Percentiles rank a stretch among this genome's conserved stretches.
Evolutionary conservation across 2,888 invertebrate genomes (phyloP).

Genomic region (Julus scandinavius): DNA sequence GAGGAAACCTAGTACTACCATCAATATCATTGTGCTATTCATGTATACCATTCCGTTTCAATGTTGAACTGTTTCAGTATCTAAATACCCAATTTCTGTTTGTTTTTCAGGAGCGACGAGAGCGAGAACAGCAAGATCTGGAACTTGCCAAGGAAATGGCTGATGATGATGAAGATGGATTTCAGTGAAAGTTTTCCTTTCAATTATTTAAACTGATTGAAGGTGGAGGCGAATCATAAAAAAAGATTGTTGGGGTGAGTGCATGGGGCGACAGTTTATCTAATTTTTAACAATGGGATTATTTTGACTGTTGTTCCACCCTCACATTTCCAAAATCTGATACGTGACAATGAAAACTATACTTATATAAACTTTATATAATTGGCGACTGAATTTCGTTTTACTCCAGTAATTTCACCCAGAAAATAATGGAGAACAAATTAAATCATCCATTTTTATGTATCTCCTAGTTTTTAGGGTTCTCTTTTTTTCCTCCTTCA

Average conservation of each 20-base stretch:
- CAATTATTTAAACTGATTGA: not conserved
- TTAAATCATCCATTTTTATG: not conserved
- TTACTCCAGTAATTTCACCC: not conserved
- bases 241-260: slow-evolving; percentile 1
- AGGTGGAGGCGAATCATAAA: not conserved
- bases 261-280: slow-evolving; percentile 6
- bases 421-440: not conserved
- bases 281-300: not conserved
- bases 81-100: slow-evolving; percentile 36
- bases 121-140: slow-evolving; percentile 96
- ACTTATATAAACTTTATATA: not conserved
- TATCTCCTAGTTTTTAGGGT: not conserved
- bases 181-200: slow-evolving; percentile 58
- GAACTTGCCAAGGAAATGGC: slow-evolving; percentile 99
- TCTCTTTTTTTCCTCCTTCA: not conserved
- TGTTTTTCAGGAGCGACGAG: slow-evolving; percentile 78
- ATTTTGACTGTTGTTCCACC: not conserved
- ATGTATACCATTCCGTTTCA: no score
- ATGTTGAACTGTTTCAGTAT: no score
- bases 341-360: not conserved
- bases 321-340: not conserved
- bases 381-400: not conserved
- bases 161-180: slow-evolving; percentile 92
- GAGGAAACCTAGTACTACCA: no score
- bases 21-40: no score